Conservation (phyloP, 2,888 invertebrate genomes). For the Ennomos erosarius region DNA sequence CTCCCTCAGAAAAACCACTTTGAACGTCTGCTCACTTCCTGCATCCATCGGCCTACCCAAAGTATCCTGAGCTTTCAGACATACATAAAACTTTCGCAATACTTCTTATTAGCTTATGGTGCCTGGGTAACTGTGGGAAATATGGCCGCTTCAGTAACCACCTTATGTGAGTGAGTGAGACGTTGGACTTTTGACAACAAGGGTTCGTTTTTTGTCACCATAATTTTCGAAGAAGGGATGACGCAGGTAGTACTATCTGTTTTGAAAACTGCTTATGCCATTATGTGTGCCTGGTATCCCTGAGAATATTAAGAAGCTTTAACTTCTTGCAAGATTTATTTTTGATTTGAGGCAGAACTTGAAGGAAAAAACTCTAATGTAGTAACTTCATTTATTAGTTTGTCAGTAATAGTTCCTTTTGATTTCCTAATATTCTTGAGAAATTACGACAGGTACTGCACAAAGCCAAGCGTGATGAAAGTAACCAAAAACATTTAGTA, state of each 20-base stretch:
- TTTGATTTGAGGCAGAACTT: neutral
- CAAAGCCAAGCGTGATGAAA: too few species aligned
- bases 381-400: too few species aligned
- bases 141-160: slow-evolving; percentile 3
- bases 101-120: slow-evolving; percentile 21
- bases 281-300: slow-evolving; percentile 41
- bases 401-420: slow-evolving; percentile 1
- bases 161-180: neutral
- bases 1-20: too few species aligned
- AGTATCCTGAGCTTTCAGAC: too few species aligned
- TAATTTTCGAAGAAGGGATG: slow-evolving; percentile 26
- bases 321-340: neutral
- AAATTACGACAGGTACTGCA: neutral
- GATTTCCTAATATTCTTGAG: neutral
- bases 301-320: slow-evolving; percentile 37
- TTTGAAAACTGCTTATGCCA: slow-evolving; percentile 13
- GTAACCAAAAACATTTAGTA: too few species aligned
- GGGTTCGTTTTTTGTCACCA: slow-evolving; percentile 21
- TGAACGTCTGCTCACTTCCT: too few species aligned
- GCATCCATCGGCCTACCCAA: too few species aligned
- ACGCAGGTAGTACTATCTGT: slow-evolving; percentile 22
- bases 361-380: too few species aligned
- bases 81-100: slow-evolving; percentile 1
- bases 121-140: slow-evolving; percentile 40
- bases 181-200: slow-evolving; percentile 20